Conservation (phyloP, 2,888 invertebrate genomes). For the Anorthoa munda region DNA sequence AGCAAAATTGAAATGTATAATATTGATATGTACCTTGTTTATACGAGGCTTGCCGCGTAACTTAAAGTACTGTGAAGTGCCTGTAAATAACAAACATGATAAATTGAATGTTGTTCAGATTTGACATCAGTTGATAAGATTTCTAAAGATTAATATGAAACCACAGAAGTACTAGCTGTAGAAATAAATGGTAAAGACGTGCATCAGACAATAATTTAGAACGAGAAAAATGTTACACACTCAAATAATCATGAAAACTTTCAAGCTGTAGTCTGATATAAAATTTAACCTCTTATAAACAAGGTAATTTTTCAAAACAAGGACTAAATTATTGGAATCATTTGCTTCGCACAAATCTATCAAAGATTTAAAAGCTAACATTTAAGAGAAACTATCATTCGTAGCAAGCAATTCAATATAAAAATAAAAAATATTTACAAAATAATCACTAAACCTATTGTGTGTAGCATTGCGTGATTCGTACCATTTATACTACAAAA, state of each 20-base stretch:
- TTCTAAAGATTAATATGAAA: background rate
- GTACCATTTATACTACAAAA: conserved; percentile 74
- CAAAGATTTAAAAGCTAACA: conserved; percentile 49
- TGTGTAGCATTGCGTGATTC: conserved; percentile 72
- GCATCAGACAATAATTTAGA: background rate
- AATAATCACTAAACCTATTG: conserved; percentile 63
- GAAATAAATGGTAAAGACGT: background rate
- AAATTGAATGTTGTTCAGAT: background rate
- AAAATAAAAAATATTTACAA: conserved; percentile 76
- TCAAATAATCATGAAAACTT: background rate
- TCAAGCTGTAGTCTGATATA: background rate
- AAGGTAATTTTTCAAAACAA: conserved; percentile 38
- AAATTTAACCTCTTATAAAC: conserved; percentile 47
- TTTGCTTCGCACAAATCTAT: conserved; percentile 34
- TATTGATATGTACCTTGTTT: conserved; percentile 58
- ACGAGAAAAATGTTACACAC: background rate
- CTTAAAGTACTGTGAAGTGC: conserved; percentile 64
- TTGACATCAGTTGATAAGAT: background rate
- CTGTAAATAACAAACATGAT: conserved; percentile 45
- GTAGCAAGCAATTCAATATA: conserved; percentile 63
- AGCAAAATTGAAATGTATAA: conserved; percentile 41
- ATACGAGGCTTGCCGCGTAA: conserved; percentile 61
- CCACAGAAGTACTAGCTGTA: background rate
- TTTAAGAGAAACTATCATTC: conserved; percentile 58
- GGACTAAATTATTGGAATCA: conserved; percentile 2